Evolutionary conservation across 1,140 invertebrate species (phyloP).

Genomic region (Colletes latitarsis): DNA sequence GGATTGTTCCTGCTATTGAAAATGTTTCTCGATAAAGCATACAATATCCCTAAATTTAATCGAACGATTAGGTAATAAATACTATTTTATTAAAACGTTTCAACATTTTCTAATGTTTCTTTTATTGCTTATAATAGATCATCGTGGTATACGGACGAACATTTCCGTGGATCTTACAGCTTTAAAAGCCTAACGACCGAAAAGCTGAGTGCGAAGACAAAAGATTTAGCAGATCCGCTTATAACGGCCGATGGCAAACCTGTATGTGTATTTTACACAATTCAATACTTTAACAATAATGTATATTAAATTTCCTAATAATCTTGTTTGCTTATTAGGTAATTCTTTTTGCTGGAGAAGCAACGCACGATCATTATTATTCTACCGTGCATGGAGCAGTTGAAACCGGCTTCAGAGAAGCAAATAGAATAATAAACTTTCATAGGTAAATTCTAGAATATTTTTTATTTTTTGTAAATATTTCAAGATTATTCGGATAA

Average conservation of each 20-base stretch:
- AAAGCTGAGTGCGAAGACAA: conserved; percentile 74
- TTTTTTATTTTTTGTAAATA: conserved; percentile 1
- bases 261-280: conserved; percentile 62
- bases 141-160: conserved; percentile 85
- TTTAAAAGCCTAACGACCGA: conserved; percentile 82
- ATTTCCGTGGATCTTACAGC: conserved; percentile 87
- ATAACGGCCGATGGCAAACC: conserved; percentile 78
- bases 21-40: conserved; percentile 78
- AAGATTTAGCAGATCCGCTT: conserved; percentile 83
- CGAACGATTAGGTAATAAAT: conserved; percentile 71
- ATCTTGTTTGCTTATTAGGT: conserved; percentile 59
- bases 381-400: conserved; percentile 91
- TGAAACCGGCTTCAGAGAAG: conserved; percentile 89
- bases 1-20: conserved; percentile 79
- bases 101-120: background rate
- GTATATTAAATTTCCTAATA: background rate
- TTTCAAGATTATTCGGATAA: conserved; percentile 15
- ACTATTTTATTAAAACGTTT: conserved; percentile 25
- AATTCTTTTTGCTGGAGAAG: conserved; percentile 87
- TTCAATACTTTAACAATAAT: background rate
- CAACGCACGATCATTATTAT: conserved; percentile 85
- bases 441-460: conserved; percentile 59
- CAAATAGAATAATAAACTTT: conserved; percentile 81
- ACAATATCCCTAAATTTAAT: conserved; percentile 81
- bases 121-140: conserved; percentile 82